Evolutionary conservation across 2,113 vertebrate genomes (phyloP), one percentile per base, ranked within the genome.

Genomic region (Chlamydotis undulata): DNA sequence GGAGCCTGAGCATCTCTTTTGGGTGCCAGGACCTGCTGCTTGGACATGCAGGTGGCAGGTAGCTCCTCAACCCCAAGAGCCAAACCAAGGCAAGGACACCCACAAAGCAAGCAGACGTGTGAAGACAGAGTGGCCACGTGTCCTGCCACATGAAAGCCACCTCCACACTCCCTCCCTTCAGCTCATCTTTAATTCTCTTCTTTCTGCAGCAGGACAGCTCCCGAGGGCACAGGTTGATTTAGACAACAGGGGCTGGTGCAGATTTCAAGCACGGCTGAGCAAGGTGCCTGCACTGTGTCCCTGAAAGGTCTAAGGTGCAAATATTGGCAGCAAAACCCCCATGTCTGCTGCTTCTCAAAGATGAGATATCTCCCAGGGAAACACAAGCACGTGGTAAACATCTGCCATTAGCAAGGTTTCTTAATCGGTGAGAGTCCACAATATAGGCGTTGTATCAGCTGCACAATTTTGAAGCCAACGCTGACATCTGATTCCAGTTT

Each of bases 401-500:
- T 76, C 59, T 87, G 74, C 59, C 55, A 52, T 56, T 87, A 92
- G 37, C 67, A 60, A 74, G 56, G 10, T 73, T 87, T 93, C 73
- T 65, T 92, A 91, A 87, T 22, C 57, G n/a, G 45, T 75, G 41
- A 43, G 52, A 89, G 35, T 60, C 47, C 43, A 68, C 75, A 67
- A 65, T 25, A 89, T 6, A 85, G 52, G 43, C 3, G 0, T 19
- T 59, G 41, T 83, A 93, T 82, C 87, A 96, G 76, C 78, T 87
- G 83, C 33, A 43, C 21, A 14, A 7, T 68, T 86, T 88, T 1
- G 6, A 89, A 83, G 83, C 89, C 91, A 96, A 77, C 1, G 6
- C 45, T 69, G 87, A 96, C 91, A 94, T 94, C 65, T 92, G 94
- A 96, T 89, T 95, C 70, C 67, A 68, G 69, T 96, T 96, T 85